Conservation (phyloP, 2,888 invertebrate genomes). For the Anticlea derivata region DNA sequence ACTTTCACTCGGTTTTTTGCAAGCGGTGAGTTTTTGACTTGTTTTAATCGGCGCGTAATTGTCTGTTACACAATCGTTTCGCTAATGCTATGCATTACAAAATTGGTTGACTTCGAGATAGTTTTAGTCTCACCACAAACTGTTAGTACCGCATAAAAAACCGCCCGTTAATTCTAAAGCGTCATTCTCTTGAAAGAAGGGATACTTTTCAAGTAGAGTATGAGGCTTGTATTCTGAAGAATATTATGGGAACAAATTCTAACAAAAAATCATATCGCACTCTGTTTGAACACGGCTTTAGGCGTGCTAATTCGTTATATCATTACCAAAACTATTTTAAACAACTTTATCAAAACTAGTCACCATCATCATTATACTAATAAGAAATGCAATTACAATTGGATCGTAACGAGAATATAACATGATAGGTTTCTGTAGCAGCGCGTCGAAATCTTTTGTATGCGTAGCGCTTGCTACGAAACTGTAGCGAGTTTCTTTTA, state of each 20-base stretch:
- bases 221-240: too few relatives aligned
- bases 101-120: constrained; percentile 38
- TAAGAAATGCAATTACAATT: constrained; percentile 7
- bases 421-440: constrained; percentile 27
- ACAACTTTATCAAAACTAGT: background rate
- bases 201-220: too few relatives aligned
- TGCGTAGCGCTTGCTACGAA: constrained; percentile 50
- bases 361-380: constrained; percentile 1
- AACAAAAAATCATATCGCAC: too few relatives aligned
- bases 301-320: background rate
- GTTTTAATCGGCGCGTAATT: constrained; percentile 69
- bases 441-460: constrained; percentile 76
- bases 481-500: constrained; percentile 46
- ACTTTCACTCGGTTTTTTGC: constrained; percentile 66
- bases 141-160: background rate
- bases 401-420: constrained; percentile 30
- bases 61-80: constrained; percentile 62
- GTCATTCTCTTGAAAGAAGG: constrained; percentile 6
- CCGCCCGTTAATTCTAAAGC: constrained; percentile 17
- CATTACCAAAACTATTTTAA: background rate
- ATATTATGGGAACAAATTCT: background rate
- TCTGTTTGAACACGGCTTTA: too few relatives aligned
- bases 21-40: constrained; percentile 72
- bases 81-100: constrained; percentile 52
- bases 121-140: constrained; percentile 18